A percentile compares a stretch with the other conserved stretches of the same genome.
These are phyloP conservation scores for Acropora tenuis DNA, from an alignment of 64 coral and sea anemone species.

Conservation along the genomic window DNA sequence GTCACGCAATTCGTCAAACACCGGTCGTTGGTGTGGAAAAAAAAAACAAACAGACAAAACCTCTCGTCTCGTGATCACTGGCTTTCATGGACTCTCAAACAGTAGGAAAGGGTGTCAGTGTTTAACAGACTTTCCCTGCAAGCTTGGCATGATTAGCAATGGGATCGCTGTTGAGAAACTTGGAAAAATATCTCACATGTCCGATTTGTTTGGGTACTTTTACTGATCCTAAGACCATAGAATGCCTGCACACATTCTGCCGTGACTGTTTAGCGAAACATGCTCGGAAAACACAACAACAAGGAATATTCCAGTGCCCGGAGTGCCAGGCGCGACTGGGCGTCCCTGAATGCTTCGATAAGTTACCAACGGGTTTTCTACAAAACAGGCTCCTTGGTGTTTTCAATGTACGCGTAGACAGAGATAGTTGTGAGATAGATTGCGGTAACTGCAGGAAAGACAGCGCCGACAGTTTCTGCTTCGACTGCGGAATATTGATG, in stretches of 20 bases:
- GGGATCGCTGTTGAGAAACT: slow-evolving; percentile 9
- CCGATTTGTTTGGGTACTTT: slow-evolving; percentile 16
- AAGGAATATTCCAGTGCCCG: not conserved
- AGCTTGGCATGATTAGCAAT: not conserved
- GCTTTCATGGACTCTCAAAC: slow-evolving; percentile 4
- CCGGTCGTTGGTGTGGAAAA: too few relatives aligned
- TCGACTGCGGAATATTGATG: slow-evolving; percentile 6
- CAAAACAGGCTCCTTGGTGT: not conserved
- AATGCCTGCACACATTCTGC: slow-evolving; percentile 4
- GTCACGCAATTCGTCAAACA: too few relatives aligned
- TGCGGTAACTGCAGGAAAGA: slow-evolving; percentile 5
- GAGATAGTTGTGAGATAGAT: not conserved
- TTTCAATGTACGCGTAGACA: not conserved
- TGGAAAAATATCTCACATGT: slow-evolving; percentile 7
- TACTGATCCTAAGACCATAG: not conserved
- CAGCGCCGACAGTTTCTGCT: slow-evolving; percentile 7
- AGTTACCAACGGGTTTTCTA: not conserved
- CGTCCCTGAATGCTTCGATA: not conserved
- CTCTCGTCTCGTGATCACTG: too few relatives aligned
- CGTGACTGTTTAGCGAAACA: not conserved
- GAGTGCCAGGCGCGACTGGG: not conserved
- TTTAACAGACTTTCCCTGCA: not conserved
- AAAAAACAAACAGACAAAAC: too few relatives aligned
- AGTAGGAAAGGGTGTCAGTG: not conserved
- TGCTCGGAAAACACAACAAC: not conserved